Base-by-base conservation (phyloP, 2,888 invertebrate species). In the Melanophora roralis region DNA sequence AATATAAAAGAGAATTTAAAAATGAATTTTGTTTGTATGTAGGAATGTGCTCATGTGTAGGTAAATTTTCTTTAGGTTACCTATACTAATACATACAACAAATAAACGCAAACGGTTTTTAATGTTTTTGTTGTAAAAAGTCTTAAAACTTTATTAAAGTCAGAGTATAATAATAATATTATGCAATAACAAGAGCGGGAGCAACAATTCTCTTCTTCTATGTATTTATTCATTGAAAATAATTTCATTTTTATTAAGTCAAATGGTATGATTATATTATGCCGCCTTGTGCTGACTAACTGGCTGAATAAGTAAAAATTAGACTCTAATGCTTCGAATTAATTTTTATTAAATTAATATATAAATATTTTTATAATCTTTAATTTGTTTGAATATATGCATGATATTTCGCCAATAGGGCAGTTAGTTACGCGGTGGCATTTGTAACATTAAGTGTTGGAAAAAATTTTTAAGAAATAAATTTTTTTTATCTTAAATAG, bases 311-410 rank as follows among this genome's bases (percentile, higher is more conserved):
- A 32, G 74, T 73, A 71, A 81, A 83, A 83, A 83, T 86, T 85
- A 85, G 85, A 86, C 85, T 86, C 84, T 85, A 84, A 83, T 84
- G 86, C 84, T 85, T 85, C 84, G 86, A 86, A 86, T 86, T 86
- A 87, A 85, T 60, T 40, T n/a, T n/a, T 82, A 79, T 80, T 27
- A 85, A 40, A 34, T 23, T 27, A 36, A 45, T 45, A 64, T 59
- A 47, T 71, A n/a, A n/a, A 69, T 43, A 68, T 65, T 45, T 84
- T 85, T 84, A 47, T 43, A n/a, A 16, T 53, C 32, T 53, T 14
- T 16, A 36, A 47, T 68, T 47, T 19, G 1, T 19, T 1, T 12
- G n/a, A 9, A 62, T 12, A 84, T 83, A 84, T 85, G 80, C 84
- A 51, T 45, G 45, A 34, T 34, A 14, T 14, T 64, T 27, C 6